Base-by-base conservation (phyloP, 2,113 vertebrate genomes). In the Phocoena sinus region DNA sequence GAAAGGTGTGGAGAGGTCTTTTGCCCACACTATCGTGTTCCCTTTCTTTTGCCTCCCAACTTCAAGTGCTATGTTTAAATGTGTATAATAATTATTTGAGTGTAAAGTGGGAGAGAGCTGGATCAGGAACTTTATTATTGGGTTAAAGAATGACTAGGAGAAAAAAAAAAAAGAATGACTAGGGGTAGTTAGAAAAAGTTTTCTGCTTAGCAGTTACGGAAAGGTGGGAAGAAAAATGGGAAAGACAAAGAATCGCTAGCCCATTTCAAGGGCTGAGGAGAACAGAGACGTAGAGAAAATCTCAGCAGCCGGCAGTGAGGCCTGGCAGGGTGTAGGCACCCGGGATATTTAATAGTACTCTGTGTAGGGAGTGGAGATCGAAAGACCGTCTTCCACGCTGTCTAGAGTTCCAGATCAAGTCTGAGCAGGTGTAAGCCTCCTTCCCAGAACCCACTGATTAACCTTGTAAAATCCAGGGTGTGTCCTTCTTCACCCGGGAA, bases 391-490 rank as follows among this genome's bases (percentile, higher is more conserved):
- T 90, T 91, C 41, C 36, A 94, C 38, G 80, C 47, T 14, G 83
- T 63, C 68, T 60, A 25, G 44, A 86, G 77, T 77, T 96, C 87
- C 96, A 91, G 91, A 85, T 93, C 96, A 95, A 94, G 96, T 82
- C 93, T 13, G 71, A 96, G 67, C 95, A 97, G 85, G 89, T 93
- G 73, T 95, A 95, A 10, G 56, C 81, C 74, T 87, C 79, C 70
- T 76, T 73, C 85, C 82, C 56, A 63, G 86, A 95, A 96, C 79
- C 87, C 85, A 56, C 76, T 36, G 67, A 81, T 73, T 84, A 97
- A 95, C 96, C 67, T 91, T 81, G 76, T 82, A 88, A 96, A 96
- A 73, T 81, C 65, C 65, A 95, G 96, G 96, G 96, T 82, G 85
- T 93, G 85, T 91, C 94, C 82, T 84, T 96, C 79, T 94, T 94